A percentile compares a stretch with the other conserved stretches of the same genome.
Evolutionary conservation across 2,797 vertebrate genomes (phyloP).

Genomic region (Sandelia bainsii): DNA sequence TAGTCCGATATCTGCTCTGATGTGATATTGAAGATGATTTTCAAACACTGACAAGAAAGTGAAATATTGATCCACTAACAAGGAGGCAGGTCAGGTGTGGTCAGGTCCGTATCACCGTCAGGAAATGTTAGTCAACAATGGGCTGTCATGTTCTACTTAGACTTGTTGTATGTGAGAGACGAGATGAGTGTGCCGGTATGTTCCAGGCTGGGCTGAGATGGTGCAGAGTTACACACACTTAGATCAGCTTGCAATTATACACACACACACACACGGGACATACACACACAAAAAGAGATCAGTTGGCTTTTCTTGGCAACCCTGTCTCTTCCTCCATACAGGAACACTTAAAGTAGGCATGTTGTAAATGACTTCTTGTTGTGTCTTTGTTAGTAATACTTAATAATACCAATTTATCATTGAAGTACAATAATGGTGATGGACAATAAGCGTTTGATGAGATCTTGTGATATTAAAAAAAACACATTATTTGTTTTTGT

Average conservation of each 20-base stretch:
- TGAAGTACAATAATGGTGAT: too few relatives aligned
- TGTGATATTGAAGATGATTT: slow-evolving; percentile 22
- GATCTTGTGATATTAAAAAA: too few relatives aligned
- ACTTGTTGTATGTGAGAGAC: slow-evolving; percentile 54
- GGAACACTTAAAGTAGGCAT: slow-evolving; percentile 25
- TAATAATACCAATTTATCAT: too few relatives aligned
- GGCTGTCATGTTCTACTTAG: slow-evolving; percentile 69
- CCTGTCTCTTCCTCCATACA: slow-evolving; percentile 29
- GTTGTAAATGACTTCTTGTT: background rate
- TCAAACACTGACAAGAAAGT: slow-evolving; percentile 18
- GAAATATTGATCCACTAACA: slow-evolving; percentile 53
- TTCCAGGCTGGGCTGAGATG: slow-evolving; percentile 54
- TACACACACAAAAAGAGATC: slow-evolving; percentile 44
- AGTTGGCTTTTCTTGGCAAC: slow-evolving; percentile 50
- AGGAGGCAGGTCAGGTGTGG: slow-evolving; percentile 39
- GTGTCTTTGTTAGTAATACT: too few relatives aligned
- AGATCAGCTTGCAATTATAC: slow-evolving; percentile 73
- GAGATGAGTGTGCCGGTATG: slow-evolving; percentile 43
- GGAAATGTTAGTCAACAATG: slow-evolving; percentile 52
- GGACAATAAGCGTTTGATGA: too few relatives aligned
- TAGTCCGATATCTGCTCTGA: slow-evolving; percentile 19
- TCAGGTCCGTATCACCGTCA: slow-evolving; percentile 55
- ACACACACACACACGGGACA: slow-evolving; percentile 22
- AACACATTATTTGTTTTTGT: too few relatives aligned
- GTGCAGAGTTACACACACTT: slow-evolving; percentile 75